Evolutionary conservation across 1,140 invertebrate genomes (phyloP).

Genomic region (Nylanderia fulva): DNA sequence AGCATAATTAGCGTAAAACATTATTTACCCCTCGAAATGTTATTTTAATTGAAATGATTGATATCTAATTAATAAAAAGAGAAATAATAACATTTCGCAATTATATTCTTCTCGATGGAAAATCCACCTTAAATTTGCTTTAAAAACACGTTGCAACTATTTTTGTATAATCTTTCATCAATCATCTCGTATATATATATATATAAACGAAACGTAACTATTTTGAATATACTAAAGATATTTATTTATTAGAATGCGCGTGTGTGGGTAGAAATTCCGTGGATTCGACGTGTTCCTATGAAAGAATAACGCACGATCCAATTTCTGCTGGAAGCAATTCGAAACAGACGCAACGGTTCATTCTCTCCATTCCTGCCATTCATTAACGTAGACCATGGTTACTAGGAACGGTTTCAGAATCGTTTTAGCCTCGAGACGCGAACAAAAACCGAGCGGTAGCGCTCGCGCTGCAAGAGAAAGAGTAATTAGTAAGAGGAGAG

Average conservation of each 20-base stretch:
- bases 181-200: background rate
- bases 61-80: background rate
- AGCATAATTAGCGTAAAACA: constrained; percentile 4
- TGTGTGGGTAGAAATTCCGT: background rate
- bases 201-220: background rate
- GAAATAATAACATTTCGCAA: background rate
- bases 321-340: constrained; percentile 49
- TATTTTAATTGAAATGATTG: background rate
- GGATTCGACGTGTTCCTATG: constrained; percentile 15
- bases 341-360: constrained; percentile 60
- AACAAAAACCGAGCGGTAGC: constrained; percentile 50
- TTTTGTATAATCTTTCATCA: background rate
- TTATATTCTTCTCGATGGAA: background rate
- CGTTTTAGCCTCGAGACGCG: constrained; percentile 54
- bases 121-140: background rate
- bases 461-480: constrained; percentile 34
- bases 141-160: background rate
- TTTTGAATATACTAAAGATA: background rate
- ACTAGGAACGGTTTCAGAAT: constrained; percentile 64
- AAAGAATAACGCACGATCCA: constrained; percentile 53
- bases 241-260: background rate
- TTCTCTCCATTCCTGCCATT: constrained; percentile 70
- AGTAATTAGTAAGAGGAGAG: constrained; percentile 60
- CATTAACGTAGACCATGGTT: constrained; percentile 66
- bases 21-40: background rate